Percentiles rank a stretch among this genome's conserved stretches.
Evolutionary conservation across 2,113 vertebrate species (phyloP).

Genomic region (Phaethon lepturus): DNA sequence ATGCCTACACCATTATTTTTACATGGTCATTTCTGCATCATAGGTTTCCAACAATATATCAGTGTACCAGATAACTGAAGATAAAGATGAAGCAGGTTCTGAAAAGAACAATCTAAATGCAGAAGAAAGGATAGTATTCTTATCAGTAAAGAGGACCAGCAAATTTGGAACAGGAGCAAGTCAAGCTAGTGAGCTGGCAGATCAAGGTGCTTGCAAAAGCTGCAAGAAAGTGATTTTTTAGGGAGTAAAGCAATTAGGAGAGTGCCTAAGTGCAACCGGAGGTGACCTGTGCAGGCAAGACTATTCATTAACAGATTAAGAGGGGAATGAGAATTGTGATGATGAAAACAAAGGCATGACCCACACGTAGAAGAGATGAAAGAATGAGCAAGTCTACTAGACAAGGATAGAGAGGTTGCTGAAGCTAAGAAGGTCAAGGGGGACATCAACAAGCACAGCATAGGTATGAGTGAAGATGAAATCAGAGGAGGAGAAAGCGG

Average conservation of each 20-base stretch:
- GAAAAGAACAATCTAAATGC: background rate
- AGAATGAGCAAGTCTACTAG: background rate
- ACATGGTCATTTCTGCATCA: background rate
- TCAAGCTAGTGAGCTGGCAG: background rate
- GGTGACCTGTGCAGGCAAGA: background rate
- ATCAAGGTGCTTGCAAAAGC: background rate
- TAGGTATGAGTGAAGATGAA: background rate
- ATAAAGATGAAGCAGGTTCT: background rate
- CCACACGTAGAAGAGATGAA: background rate
- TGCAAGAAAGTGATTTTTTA: background rate
- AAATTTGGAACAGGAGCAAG: background rate
- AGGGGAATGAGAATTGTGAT: background rate
- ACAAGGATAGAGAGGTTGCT: background rate
- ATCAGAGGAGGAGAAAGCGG: background rate
- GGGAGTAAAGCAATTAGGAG: slow-evolving; percentile 18
- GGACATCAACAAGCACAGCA: background rate
- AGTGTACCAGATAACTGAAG: background rate
- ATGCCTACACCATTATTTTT: background rate
- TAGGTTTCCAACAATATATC: background rate
- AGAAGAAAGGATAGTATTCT: background rate
- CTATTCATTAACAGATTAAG: slow-evolving; percentile 28
- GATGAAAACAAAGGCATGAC: slow-evolving; percentile 35
- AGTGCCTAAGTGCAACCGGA: slow-evolving; percentile 17
- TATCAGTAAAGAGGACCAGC: background rate
- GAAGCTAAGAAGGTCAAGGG: background rate